phyloP scores from a whole-genome alignment of 2,888 invertebrate genomes.

The Synanthedon formicaeformis region DNA sequence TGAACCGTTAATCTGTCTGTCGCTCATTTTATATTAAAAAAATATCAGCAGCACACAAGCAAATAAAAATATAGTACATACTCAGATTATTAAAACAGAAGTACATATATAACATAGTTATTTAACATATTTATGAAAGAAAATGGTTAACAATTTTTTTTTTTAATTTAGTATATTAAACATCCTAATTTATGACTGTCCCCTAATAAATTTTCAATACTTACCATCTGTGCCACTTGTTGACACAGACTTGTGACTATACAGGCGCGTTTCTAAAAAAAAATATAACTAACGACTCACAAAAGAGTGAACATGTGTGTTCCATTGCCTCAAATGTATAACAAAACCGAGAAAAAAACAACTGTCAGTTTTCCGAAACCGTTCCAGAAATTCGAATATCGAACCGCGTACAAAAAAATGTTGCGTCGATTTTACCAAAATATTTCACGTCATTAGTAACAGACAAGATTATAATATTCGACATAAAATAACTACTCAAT shows the following conservation, averaged over 20 bases:
- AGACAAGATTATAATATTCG: constrained; percentile 2
- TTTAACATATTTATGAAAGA: no score
- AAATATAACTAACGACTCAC: constrained; percentile 49
- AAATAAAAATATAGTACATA: no score
- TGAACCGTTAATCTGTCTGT: not conserved
- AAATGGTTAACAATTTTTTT: no score
- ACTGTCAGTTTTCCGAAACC: constrained; percentile 5
- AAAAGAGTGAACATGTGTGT: constrained; percentile 49
- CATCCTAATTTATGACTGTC: not conserved
- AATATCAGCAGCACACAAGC: not conserved
- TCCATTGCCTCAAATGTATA: constrained; percentile 32
- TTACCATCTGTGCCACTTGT: constrained; percentile 57
- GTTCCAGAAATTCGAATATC: constrained; percentile 16
- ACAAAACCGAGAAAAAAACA: constrained; percentile 13
- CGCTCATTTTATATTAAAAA: not conserved
- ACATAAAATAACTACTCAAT: not conserved
- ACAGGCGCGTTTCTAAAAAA: constrained; percentile 26
- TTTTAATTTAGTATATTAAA: no score
- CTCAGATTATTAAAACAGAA: no score
- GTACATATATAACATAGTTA: no score
- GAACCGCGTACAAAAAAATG: constrained; percentile 10
- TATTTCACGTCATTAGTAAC: constrained; percentile 46
- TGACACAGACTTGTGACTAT: constrained; percentile 47
- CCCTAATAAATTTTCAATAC: constrained; percentile 1
- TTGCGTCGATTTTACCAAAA: constrained; percentile 33